phyloP scores from a whole-genome alignment of 2,113 vertebrate species.

The Seriola aureovittata region DNA sequence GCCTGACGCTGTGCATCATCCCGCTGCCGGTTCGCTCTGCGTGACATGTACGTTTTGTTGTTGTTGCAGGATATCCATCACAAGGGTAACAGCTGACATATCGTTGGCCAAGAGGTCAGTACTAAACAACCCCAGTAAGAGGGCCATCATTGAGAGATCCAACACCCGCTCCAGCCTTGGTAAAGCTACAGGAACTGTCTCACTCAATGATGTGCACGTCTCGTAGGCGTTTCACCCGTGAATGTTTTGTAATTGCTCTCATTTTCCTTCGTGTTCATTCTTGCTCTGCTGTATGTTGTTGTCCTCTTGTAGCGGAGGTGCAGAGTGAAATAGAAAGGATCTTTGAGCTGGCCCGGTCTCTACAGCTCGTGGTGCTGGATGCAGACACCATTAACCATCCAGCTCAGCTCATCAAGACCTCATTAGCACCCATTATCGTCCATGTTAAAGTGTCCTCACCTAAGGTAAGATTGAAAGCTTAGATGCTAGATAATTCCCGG shows the following conservation, averaged over 20 bases:
- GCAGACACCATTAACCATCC: slow-evolving; percentile 99
- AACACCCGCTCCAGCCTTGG: slow-evolving; percentile 97
- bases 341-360: slow-evolving; percentile 96
- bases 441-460: slow-evolving; percentile 99
- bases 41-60: slow-evolving; percentile 22
- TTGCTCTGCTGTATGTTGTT: background rate
- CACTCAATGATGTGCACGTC: slow-evolving; percentile 71
- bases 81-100: slow-evolving; percentile 98
- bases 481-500: background rate
- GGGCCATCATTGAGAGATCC: slow-evolving; percentile 97
- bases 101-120: slow-evolving; percentile 99
- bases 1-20: background rate
- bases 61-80: slow-evolving; percentile 95
- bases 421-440: slow-evolving; percentile 97
- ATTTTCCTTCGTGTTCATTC: background rate
- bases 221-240: background rate
- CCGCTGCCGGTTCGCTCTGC: background rate
- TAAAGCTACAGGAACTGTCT: slow-evolving; percentile 78
- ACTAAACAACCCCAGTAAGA: slow-evolving; percentile 98
- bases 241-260: background rate
- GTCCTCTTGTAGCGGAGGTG: slow-evolving; percentile 89
- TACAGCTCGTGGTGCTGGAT: slow-evolving; percentile 97
- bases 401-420: slow-evolving; percentile 97
- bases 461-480: slow-evolving; percentile 86
- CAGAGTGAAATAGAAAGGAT: slow-evolving; percentile 99